Percentiles rank a stretch among this genome's conserved stretches.
Evolutionary conservation across 2,797 vertebrate genomes (phyloP).

Genomic region (Macrochelys suwanniensis): DNA sequence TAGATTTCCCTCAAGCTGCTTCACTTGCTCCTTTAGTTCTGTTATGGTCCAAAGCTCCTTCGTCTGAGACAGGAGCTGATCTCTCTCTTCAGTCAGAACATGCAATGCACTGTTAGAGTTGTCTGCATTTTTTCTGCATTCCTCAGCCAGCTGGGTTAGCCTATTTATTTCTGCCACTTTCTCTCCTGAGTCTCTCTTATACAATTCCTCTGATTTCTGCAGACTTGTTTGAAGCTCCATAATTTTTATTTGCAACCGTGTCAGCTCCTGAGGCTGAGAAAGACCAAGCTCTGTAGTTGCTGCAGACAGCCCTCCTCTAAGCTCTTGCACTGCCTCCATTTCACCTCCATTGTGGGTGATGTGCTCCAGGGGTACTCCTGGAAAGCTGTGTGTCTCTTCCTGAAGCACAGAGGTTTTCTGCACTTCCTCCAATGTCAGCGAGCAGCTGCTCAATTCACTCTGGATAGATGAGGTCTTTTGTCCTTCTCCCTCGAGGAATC

Average conservation of each 20-base stretch:
- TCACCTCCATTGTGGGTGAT: not conserved
- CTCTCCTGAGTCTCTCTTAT: conserved; percentile 66
- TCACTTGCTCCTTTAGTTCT: conserved; percentile 80
- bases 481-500: conserved; percentile 9
- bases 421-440: conserved; percentile 39
- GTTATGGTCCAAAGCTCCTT: conserved; percentile 75
- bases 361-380: not conserved
- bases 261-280: conserved; percentile 61
- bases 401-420: not conserved
- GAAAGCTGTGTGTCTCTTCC: not conserved
- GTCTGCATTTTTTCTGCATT: conserved; percentile 83
- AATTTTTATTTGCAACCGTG: conserved; percentile 76
- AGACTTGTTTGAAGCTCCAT: conserved; percentile 83
- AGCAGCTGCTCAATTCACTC: not conserved
- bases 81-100: conserved; percentile 80
- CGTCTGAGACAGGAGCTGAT: conserved; percentile 76
- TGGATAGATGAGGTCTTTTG: not conserved
- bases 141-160: conserved; percentile 81
- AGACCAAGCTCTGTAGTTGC: not conserved
- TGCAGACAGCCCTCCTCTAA: not conserved
- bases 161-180: conserved; percentile 82
- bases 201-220: conserved; percentile 76
- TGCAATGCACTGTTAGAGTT: conserved; percentile 73
- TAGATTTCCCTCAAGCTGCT: conserved; percentile 79
- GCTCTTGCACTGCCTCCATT: not conserved